Evolutionary conservation across 2,888 invertebrate species (phyloP).

Genomic region (Habrosyne pyritoides): DNA sequence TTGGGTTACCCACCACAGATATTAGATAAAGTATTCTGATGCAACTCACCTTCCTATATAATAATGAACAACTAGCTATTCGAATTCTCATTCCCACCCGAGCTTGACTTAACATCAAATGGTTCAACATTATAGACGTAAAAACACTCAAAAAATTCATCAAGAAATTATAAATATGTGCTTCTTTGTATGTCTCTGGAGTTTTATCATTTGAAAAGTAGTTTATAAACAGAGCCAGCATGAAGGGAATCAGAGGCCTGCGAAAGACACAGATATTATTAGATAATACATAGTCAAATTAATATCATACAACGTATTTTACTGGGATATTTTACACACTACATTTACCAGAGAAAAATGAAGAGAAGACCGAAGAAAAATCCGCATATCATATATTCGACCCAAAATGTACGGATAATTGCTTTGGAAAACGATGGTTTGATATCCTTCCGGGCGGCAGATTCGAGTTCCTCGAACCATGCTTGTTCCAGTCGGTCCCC

Average conservation of each 20-base stretch:
- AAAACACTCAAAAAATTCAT: slow-evolving; percentile 84
- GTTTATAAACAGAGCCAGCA: slow-evolving; percentile 85
- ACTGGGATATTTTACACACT: neutral
- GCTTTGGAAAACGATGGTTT: slow-evolving; percentile 85
- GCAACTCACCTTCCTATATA: slow-evolving; percentile 90
- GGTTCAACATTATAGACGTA: slow-evolving; percentile 87
- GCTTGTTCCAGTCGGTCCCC: slow-evolving; percentile 87
- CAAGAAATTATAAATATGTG: slow-evolving; percentile 86
- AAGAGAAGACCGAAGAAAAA: slow-evolving; percentile 82
- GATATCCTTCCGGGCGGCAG: slow-evolving; percentile 70
- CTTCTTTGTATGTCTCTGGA: slow-evolving; percentile 75
- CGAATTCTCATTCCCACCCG: slow-evolving; percentile 90
- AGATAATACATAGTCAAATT: neutral
- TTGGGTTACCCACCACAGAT: neutral
- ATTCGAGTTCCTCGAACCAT: slow-evolving; percentile 84
- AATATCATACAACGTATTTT: neutral
- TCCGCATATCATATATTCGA: slow-evolving; percentile 85
- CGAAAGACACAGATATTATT: neutral
- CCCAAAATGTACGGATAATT: slow-evolving; percentile 84
- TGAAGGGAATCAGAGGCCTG: slow-evolving; percentile 85
- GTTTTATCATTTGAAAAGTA: slow-evolving; percentile 84
- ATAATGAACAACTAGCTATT: slow-evolving; percentile 90
- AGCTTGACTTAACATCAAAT: slow-evolving; percentile 78
- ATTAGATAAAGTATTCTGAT: neutral
- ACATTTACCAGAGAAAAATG: slow-evolving; percentile 82